These are phyloP conservation scores for Sandelia bainsii DNA, from an alignment of 2,797 vertebrate genomes.

Conservation along the genomic window DNA sequence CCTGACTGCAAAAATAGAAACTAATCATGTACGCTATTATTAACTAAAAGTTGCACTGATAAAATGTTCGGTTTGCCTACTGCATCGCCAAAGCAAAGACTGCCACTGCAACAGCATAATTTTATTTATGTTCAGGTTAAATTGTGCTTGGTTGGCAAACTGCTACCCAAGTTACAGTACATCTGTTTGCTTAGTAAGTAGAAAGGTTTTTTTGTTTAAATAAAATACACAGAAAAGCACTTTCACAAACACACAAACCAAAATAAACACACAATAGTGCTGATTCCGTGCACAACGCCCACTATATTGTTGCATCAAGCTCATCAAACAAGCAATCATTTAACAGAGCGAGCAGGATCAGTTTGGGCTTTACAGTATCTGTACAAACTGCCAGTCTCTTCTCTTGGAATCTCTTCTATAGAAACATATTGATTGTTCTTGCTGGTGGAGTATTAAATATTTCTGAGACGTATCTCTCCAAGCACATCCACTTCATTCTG, in stretches of 20 bases:
- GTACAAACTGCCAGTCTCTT: conserved; percentile 20
- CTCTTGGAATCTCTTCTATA: conserved; percentile 19
- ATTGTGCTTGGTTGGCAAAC: conserved; percentile 23
- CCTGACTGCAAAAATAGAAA: not conserved
- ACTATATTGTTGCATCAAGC: conserved; percentile 25
- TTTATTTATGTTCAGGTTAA: conserved; percentile 22
- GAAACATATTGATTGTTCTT: conserved; percentile 63
- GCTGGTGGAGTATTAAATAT: conserved; percentile 56
- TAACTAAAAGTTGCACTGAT: not conserved
- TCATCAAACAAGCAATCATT: conserved; percentile 34
- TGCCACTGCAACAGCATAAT: conserved; percentile 5
- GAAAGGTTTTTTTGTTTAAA: conserved; percentile 4
- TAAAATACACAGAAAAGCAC: conserved; percentile 5
- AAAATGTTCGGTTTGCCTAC: not conserved
- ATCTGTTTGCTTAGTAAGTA: conserved; percentile 5
- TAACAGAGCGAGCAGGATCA: conserved; percentile 10
- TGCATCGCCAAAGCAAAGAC: not conserved
- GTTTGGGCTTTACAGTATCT: conserved; percentile 15
- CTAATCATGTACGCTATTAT: not conserved
- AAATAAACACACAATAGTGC: not conserved
- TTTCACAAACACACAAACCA: not conserved
- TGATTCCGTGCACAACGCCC: not conserved
- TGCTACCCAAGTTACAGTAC: not conserved
- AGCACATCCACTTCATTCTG: conserved; percentile 42
- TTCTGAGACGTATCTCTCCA: conserved; percentile 36